Evolutionary conservation across 2,797 vertebrate species (phyloP).

Genomic region (Melanogrammus aeglefinus): DNA sequence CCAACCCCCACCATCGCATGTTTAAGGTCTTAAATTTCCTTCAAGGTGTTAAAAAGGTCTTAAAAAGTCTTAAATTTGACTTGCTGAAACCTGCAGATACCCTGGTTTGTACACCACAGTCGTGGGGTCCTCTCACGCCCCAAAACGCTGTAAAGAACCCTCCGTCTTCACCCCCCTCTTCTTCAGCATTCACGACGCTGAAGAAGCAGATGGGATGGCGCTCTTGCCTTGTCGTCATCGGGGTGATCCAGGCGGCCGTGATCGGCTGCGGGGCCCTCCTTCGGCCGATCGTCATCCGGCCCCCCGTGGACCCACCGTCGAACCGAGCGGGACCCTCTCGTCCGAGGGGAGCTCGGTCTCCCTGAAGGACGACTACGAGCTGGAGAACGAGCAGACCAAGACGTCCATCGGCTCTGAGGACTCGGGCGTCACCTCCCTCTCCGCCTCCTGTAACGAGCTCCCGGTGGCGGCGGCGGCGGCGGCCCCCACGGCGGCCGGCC

Average conservation of each 20-base stretch:
- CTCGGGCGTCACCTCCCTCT: constrained; percentile 87
- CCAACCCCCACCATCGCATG: too few species aligned
- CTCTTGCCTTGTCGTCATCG: constrained; percentile 81
- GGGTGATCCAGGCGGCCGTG: constrained; percentile 81
- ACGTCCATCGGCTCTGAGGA: constrained; percentile 82
- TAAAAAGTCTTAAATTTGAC: too few species aligned
- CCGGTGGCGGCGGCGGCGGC: constrained; percentile 9
- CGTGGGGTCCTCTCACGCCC: too few species aligned
- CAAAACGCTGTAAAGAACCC: neutral
- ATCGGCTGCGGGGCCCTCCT: constrained; percentile 81
- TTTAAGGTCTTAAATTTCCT: too few species aligned
- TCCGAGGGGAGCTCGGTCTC: constrained; percentile 37
- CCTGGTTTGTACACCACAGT: too few species aligned
- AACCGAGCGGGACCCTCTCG: neutral
- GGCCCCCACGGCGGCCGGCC: neutral
- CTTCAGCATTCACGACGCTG: constrained; percentile 80
- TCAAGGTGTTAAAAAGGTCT: too few species aligned
- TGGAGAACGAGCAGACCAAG: constrained; percentile 86
- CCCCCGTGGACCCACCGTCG: neutral
- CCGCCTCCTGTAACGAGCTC: constrained; percentile 78
- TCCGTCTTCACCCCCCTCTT: constrained; percentile 1
- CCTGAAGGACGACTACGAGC: constrained; percentile 74
- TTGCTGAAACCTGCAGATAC: too few species aligned
- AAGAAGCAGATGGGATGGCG: constrained; percentile 88
- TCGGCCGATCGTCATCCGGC: constrained; percentile 75